phyloP scores from a whole-genome alignment of 2,888 invertebrate species.

The Conistra vaccinii region DNA sequence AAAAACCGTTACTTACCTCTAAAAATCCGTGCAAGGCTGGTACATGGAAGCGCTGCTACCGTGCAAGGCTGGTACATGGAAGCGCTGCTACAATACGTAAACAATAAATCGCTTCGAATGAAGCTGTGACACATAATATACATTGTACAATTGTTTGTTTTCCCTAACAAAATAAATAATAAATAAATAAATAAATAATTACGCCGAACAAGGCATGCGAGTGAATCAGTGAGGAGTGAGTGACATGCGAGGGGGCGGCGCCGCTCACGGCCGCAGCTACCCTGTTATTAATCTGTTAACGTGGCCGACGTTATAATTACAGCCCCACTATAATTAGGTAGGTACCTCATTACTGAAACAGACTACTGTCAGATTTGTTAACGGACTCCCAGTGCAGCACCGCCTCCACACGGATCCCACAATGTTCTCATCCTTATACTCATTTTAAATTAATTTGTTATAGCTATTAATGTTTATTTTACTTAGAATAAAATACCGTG shows the following conservation, averaged over 20 bases:
- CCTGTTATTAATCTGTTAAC: constrained; percentile 65
- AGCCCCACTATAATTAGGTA: constrained; percentile 58
- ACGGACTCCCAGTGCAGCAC: constrained; percentile 2
- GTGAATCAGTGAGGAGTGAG: constrained; percentile 52
- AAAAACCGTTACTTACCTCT: too few relatives aligned
- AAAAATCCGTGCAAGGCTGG: too few relatives aligned
- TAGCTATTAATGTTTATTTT: neutral
- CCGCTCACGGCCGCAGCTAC: constrained; percentile 7
- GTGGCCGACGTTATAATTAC: constrained; percentile 60
- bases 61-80: too few relatives aligned
- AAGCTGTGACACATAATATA: too few relatives aligned
- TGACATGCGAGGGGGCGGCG: constrained; percentile 50
- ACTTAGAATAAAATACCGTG: too few relatives aligned
- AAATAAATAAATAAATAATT: too few relatives aligned
- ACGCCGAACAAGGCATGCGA: constrained; percentile 2
- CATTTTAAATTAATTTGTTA: neutral
- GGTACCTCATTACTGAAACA: constrained; percentile 56
- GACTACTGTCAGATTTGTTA: constrained; percentile 32
- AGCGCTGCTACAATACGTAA: too few relatives aligned
- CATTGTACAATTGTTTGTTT: too few relatives aligned
- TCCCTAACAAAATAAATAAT: too few relatives aligned
- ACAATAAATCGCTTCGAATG: too few relatives aligned
- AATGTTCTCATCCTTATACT: constrained; percentile 38
- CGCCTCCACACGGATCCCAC: neutral
- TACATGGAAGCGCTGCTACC: too few relatives aligned